Percentiles rank a stretch among this genome's conserved stretches.
Conservation (phyloP, 2,797 vertebrate genomes). For the Catamblyrhynchus diadema region DNA sequence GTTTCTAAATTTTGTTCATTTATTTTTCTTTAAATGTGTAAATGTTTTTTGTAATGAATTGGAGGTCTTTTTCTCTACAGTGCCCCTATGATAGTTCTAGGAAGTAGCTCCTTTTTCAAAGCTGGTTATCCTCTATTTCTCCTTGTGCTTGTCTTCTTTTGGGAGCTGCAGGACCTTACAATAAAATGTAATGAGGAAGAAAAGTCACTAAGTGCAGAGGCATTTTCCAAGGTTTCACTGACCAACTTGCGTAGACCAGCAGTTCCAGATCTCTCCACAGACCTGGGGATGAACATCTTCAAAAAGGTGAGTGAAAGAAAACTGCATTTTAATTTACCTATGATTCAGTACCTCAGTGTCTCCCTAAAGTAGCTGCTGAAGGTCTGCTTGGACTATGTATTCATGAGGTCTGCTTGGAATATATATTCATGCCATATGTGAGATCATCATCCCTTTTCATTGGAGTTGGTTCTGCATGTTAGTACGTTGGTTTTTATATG, state of each 20-base stretch:
- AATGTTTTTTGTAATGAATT: background rate
- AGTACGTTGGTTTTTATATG: background rate
- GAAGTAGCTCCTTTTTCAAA: background rate
- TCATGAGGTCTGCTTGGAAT: background rate
- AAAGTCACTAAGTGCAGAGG: conserved; percentile 91
- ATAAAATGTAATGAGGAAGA: conserved; percentile 94
- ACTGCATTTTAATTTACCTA: background rate
- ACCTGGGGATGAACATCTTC: conserved; percentile 96
- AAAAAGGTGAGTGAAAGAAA: conserved; percentile 84
- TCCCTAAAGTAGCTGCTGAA: background rate
- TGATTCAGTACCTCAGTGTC: background rate
- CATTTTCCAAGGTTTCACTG: conserved; percentile 91
- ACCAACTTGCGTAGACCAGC: conserved; percentile 92
- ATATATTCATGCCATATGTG: background rate
- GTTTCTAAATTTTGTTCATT: background rate
- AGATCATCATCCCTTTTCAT: background rate
- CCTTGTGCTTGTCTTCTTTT: conserved; percentile 9
- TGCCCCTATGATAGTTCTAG: background rate
- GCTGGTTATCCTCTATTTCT: background rate
- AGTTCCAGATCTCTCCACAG: conserved; percentile 93
- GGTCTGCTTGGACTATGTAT: background rate
- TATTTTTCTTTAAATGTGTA: background rate
- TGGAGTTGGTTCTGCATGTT: background rate
- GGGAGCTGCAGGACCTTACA: conserved; percentile 87
- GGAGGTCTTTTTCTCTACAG: background rate